Conservation (phyloP, 2,888 invertebrate species). For the Tipula helvola region DNA sequence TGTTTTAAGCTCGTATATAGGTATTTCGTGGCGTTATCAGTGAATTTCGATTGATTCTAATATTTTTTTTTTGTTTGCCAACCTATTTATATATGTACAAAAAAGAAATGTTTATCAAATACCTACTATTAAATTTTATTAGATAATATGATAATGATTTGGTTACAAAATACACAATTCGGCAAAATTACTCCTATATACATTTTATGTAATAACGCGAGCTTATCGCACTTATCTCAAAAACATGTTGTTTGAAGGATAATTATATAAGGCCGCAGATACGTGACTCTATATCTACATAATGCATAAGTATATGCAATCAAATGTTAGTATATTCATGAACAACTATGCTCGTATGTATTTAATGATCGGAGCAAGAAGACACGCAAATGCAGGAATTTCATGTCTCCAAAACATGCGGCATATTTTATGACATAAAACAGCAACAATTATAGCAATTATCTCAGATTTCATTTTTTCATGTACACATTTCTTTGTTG, state of each 20-base stretch:
- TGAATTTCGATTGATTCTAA: not conserved
- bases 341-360: too few relatives aligned
- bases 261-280: not conserved
- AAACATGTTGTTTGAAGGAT: not conserved
- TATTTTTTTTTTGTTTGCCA: not conserved
- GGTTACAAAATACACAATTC: not conserved
- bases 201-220: not conserved
- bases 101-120: not conserved
- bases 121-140: not conserved
- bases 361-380: too few relatives aligned
- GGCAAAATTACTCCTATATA: not conserved
- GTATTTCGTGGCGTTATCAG: not conserved
- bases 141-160: not conserved
- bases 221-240: not conserved
- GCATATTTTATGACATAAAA: too few relatives aligned
- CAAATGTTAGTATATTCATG: too few relatives aligned
- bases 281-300: too few relatives aligned
- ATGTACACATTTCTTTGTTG: too few relatives aligned
- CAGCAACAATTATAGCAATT: too few relatives aligned
- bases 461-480: too few relatives aligned
- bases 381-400: too few relatives aligned
- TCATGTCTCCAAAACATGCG: too few relatives aligned
- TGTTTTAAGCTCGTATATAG: not conserved
- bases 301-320: too few relatives aligned
- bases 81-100: not conserved